These are phyloP conservation scores for Onychostruthus taczanowskii DNA, from an alignment of 2,113 vertebrate genomes.

Conservation along the genomic window DNA sequence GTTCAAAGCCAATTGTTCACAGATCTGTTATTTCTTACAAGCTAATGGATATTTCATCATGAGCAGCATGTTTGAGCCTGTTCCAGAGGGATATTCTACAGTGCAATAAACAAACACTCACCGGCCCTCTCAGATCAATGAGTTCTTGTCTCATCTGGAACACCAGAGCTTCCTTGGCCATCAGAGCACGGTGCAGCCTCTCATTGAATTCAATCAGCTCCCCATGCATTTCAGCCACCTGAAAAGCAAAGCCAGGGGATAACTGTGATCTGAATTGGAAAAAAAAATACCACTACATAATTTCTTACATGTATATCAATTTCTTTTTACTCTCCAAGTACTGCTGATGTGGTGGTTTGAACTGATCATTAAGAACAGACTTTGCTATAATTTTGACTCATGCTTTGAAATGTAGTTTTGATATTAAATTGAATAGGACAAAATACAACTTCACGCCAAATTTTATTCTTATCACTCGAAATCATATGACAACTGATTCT, in stretches of 20 bases:
- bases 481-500: background rate
- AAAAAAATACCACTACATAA: background rate
- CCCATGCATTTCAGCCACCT: slow-evolving; percentile 99
- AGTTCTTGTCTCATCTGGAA: slow-evolving; percentile 97
- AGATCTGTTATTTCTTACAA: background rate
- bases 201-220: slow-evolving; percentile 99
- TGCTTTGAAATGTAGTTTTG: background rate
- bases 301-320: background rate
- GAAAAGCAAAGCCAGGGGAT: slow-evolving; percentile 32
- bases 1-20: background rate
- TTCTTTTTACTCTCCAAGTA: background rate
- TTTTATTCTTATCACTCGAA: background rate
- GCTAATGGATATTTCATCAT: background rate
- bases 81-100: background rate
- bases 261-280: background rate
- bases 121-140: slow-evolving; percentile 93
- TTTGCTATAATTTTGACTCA: background rate
- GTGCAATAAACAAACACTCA: slow-evolving; percentile 65
- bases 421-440: background rate
- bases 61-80: background rate
- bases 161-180: slow-evolving; percentile 95
- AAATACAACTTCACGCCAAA: background rate
- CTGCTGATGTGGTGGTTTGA: background rate
- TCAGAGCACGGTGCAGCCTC: slow-evolving; percentile 90
- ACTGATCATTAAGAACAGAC: background rate